These are phyloP conservation scores for Apodemus sylvaticus DNA, from an alignment of 2,113 vertebrate species.

Conservation along the genomic window DNA sequence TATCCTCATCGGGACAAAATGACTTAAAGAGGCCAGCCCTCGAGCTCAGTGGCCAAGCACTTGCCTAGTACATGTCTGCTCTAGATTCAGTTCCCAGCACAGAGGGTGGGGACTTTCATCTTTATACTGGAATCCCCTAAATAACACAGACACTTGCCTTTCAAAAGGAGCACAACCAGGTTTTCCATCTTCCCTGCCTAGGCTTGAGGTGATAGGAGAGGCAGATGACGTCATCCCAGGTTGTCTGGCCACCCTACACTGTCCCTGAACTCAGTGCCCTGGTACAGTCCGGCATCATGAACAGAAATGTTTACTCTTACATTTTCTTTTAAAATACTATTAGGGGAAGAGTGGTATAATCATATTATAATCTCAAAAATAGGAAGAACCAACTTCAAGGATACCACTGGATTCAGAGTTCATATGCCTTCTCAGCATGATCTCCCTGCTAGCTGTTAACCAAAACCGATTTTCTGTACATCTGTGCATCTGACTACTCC, in stretches of 20 bases:
- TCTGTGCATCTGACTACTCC: not conserved
- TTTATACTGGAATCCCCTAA: not conserved
- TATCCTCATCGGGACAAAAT: not conserved
- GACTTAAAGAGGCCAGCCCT: not conserved
- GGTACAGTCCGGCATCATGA: not conserved
- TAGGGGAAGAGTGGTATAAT: not conserved
- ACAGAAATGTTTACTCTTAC: not conserved
- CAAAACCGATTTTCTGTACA: not conserved
- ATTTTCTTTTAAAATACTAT: constrained; percentile 35
- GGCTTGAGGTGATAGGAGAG: not conserved
- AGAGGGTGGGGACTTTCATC: not conserved
- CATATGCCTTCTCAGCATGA: not conserved
- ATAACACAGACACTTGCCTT: not conserved
- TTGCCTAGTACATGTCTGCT: not conserved
- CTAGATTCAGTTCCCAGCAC: not conserved
- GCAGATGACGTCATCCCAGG: not conserved
- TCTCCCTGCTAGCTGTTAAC: not conserved
- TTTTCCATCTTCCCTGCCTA: not conserved
- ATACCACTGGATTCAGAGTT: not conserved
- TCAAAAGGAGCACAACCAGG: not conserved
- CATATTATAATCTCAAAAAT: not conserved
- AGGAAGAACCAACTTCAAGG: not conserved
- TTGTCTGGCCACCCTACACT: not conserved
- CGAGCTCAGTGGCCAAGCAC: not conserved
- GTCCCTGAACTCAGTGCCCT: not conserved